Conservation (phyloP, 1,140 invertebrate genomes). For the Anthonomus grandis region DNA sequence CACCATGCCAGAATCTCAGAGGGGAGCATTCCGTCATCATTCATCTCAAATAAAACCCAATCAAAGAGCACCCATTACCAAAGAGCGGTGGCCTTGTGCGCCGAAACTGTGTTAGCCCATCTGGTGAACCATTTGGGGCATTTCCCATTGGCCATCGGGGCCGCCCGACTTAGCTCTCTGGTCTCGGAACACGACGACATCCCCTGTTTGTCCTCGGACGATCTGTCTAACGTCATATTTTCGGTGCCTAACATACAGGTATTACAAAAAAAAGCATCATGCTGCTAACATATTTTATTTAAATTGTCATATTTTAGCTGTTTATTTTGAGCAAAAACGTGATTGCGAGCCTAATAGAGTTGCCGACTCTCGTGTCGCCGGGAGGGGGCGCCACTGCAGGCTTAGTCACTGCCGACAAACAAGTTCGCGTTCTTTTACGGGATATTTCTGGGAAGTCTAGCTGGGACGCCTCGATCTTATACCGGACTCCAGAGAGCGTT, state of each 20-base stretch:
- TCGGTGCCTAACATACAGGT: constrained; percentile 79
- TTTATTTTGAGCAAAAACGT: constrained; percentile 82
- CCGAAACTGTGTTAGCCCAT: constrained; percentile 72
- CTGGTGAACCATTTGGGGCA: constrained; percentile 84
- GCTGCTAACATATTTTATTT: not conserved
- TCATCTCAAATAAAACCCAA: constrained; percentile 9
- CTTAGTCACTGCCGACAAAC: constrained; percentile 60
- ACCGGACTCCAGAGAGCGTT: constrained; percentile 60
- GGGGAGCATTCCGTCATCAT: constrained; percentile 7
- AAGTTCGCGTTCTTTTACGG: constrained; percentile 82
- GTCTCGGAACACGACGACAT: constrained; percentile 93
- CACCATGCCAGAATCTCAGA: constrained; percentile 16
- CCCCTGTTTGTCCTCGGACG: constrained; percentile 66
- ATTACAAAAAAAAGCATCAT: constrained; percentile 17
- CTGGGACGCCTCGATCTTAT: constrained; percentile 92
- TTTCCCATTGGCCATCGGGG: constrained; percentile 86
- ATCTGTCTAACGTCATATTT: constrained; percentile 77
- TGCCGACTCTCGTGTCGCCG: constrained; percentile 80
- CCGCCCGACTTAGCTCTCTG: constrained; percentile 75
- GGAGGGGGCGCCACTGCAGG: constrained; percentile 80
- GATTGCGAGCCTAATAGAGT: constrained; percentile 86
- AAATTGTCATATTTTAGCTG: constrained; percentile 60
- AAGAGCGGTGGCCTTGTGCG: constrained; percentile 61
- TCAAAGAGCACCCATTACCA: constrained; percentile 52
- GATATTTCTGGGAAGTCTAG: constrained; percentile 95